phyloP scores from a whole-genome alignment of 2,113 vertebrate species.

The Pleuronectes platessa region DNA sequence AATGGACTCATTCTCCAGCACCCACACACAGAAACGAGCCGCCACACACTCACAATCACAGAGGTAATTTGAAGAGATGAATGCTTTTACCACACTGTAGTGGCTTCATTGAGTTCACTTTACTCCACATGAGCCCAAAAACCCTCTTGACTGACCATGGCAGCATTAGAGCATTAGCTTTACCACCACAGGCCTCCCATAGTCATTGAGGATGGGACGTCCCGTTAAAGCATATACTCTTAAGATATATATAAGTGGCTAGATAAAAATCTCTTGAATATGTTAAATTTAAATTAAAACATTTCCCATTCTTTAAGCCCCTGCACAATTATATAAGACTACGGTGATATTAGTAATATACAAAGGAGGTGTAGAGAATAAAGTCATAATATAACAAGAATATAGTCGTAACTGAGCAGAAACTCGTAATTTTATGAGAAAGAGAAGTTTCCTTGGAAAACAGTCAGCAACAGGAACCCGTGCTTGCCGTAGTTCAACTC shows the following conservation, averaged over 20 bases:
- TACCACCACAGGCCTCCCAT: background rate
- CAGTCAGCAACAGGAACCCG: too few relatives aligned
- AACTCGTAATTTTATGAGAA: too few relatives aligned
- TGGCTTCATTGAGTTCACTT: constrained; percentile 52
- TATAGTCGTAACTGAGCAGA: too few relatives aligned
- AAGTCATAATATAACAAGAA: too few relatives aligned
- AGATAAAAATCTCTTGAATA: background rate
- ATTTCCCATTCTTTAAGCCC: background rate
- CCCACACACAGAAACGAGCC: background rate
- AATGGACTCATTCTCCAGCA: constrained; percentile 55
- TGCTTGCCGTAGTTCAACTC: too few relatives aligned
- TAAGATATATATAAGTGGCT: too few relatives aligned
- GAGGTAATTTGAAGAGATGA: constrained; percentile 57
- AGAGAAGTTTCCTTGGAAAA: too few relatives aligned
- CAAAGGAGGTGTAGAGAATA: too few relatives aligned
- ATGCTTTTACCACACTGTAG: constrained; percentile 54
- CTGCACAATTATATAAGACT: background rate
- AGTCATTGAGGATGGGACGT: constrained; percentile 1
- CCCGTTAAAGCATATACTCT: background rate
- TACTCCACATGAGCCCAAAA: constrained; percentile 27
- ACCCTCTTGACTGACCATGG: constrained; percentile 17
- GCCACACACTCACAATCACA: constrained; percentile 17
- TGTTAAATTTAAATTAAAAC: background rate
- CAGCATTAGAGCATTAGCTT: background rate
- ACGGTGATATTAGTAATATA: too few relatives aligned